Base-by-base conservation (phyloP, 1,140 invertebrate species). In the Lordiphosa collinella region DNA sequence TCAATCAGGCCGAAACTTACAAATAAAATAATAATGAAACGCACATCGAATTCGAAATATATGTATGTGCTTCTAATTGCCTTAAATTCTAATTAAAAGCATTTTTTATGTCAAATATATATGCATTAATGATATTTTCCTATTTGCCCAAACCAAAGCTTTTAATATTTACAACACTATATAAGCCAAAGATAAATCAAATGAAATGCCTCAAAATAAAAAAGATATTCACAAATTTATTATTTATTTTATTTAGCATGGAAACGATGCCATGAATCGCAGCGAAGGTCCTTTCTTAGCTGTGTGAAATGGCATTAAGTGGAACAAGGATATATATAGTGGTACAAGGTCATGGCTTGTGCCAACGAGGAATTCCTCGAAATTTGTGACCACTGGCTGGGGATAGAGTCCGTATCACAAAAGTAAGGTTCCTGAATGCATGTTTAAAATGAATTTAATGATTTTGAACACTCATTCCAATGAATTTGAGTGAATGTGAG, bases 111-210 rank as follows among this genome's bases (percentile, higher is more conserved):
- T 29, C 55, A 62, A 65, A 49, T 54, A 55, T 64, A 64, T 51
- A 61, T 47, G 64, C 55, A 65, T 34, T 18, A 67, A 57, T 66
- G 29, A 37, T 25, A 67, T 46, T 67, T 49, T 36, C 47, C 34
- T 36, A 18, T 7, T 36, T 36, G 16, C 47, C 11, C 37, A 36
- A 49, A 13, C 47, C 47, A 56, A 44, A 44, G 41, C 22, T 44
- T 44, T 29, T 44, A 44, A 44, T 13, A 43, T 25, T 11, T 6
- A 44, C 22, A 12, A 29, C 38, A 50, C 40, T 36, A 51, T 67
- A 31, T 58, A 67, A 63, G 63, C 63, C 63, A 67, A 67, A 67
- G 63, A 67, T 66, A 58, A 50, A 50, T 44, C 46, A 58, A 67
- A 44, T 31, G 29, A 25, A 66, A 34, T 67, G 63, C 66, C 58